Evolutionary conservation across 2,797 vertebrate species (phyloP).

Genomic region (Tarsius wallacei): DNA sequence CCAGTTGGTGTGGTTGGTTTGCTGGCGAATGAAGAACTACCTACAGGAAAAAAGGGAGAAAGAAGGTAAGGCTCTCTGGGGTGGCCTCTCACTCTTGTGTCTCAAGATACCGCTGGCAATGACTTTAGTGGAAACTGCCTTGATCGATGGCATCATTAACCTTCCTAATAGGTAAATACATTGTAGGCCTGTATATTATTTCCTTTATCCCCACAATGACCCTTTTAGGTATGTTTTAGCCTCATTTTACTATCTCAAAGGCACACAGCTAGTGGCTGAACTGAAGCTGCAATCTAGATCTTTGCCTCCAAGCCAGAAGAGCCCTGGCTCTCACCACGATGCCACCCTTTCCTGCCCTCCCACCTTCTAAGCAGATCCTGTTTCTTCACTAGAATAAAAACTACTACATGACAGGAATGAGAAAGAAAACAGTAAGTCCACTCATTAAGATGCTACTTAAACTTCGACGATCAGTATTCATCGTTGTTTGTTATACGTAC

Average conservation of each 20-base stretch:
- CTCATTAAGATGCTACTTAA: not conserved
- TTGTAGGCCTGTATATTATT: not conserved
- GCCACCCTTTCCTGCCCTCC: not conserved
- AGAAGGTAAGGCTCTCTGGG: not conserved
- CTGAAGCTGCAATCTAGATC: not conserved
- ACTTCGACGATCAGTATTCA: not conserved
- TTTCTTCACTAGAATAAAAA: slow-evolving; percentile 25
- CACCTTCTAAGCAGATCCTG: not conserved
- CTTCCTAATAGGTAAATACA: slow-evolving; percentile 22
- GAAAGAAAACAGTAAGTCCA: not conserved
- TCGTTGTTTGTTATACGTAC: not conserved
- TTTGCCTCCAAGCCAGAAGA: not conserved
- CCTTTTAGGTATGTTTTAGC: not conserved
- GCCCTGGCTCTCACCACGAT: not conserved
- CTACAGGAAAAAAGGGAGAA: slow-evolving; percentile 75
- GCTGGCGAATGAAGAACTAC: slow-evolving; percentile 96
- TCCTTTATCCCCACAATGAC: not conserved
- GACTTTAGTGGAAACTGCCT: not conserved
- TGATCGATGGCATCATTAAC: not conserved
- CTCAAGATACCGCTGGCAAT: not conserved
- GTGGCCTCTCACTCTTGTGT: not conserved
- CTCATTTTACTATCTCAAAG: not conserved
- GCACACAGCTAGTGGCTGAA: not conserved
- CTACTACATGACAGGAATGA: not conserved
- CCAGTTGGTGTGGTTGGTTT: slow-evolving; percentile 98